Percentiles rank a stretch among this genome's conserved stretches.
These are phyloP conservation scores for Sphyrna mokarran DNA, from an alignment of 2,113 vertebrate genomes.

Conservation along the genomic window DNA sequence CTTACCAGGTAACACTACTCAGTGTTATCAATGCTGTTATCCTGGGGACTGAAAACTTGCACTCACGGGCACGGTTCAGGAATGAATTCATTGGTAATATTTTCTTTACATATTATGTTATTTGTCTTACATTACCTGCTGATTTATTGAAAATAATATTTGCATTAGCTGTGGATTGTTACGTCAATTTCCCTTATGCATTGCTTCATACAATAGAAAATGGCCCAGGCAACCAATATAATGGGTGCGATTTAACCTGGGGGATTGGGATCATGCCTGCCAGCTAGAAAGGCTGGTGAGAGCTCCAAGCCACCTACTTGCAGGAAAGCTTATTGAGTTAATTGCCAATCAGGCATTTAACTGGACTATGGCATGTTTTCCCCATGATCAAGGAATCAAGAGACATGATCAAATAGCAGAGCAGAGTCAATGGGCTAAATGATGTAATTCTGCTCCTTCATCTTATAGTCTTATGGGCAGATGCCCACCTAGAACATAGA, in stretches of 20 bases:
- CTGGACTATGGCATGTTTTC: too few relatives aligned
- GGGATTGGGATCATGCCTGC: neutral
- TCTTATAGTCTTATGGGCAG: too few relatives aligned
- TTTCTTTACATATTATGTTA: neutral
- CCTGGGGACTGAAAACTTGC: slow-evolving; percentile 76
- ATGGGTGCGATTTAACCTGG: neutral
- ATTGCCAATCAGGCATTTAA: neutral
- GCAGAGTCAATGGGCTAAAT: too few relatives aligned
- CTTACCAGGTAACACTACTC: slow-evolving; percentile 84
- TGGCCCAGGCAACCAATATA: neutral
- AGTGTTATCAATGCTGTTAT: slow-evolving; percentile 90
- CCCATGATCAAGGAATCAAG: too few relatives aligned
- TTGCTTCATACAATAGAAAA: neutral
- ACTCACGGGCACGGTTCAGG: slow-evolving; percentile 72
- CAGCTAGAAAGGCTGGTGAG: neutral
- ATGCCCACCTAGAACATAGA: too few relatives aligned
- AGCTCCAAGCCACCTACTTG: neutral
- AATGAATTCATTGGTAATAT: slow-evolving; percentile 84
- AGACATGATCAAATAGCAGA: too few relatives aligned
- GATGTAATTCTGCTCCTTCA: too few relatives aligned
- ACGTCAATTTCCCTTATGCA: neutral
- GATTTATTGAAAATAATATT: neutral
- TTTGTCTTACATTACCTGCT: neutral
- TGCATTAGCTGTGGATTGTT: neutral
- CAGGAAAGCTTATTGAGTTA: neutral